A percentile compares a stretch with the other conserved stretches of the same genome.
phyloP scores from a whole-genome alignment of 2,113 vertebrate genomes.

The Peromyscus californicus region DNA sequence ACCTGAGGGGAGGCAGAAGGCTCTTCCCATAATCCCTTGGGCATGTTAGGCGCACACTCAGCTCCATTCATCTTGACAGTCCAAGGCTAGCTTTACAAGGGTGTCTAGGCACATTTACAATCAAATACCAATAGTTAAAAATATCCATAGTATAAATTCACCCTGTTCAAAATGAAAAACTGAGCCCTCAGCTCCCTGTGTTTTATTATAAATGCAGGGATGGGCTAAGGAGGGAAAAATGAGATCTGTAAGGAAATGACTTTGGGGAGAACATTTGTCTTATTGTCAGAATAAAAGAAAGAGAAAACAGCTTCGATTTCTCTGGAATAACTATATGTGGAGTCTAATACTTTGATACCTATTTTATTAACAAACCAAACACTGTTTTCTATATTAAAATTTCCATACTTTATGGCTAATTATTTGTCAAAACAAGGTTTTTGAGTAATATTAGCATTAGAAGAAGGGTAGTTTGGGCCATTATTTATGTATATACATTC shows the following conservation, averaged over 20 bases:
- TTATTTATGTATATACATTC: background rate
- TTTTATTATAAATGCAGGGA: background rate
- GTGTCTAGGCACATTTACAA: background rate
- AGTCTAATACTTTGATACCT: background rate
- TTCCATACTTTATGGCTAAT: background rate
- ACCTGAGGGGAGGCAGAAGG: too few relatives aligned
- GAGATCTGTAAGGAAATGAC: background rate
- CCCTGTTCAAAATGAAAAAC: background rate
- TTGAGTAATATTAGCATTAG: background rate
- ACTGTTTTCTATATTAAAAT: background rate
- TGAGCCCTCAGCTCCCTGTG: too few relatives aligned
- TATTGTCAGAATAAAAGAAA: background rate
- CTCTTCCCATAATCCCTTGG: background rate
- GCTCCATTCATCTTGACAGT: background rate
- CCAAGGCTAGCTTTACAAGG: too few relatives aligned
- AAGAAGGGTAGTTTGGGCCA: background rate
- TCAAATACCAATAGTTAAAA: background rate
- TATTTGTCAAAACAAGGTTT: background rate
- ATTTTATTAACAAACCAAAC: background rate
- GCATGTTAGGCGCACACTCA: fast-evolving
- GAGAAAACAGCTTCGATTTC: background rate
- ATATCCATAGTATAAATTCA: background rate
- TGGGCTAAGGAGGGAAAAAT: background rate
- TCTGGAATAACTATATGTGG: background rate
- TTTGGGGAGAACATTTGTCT: background rate